Percentiles rank a stretch among this genome's conserved stretches.
These are phyloP conservation scores for Volucella inflata DNA, from an alignment of 2,888 invertebrate genomes.

Conservation along the genomic window DNA sequence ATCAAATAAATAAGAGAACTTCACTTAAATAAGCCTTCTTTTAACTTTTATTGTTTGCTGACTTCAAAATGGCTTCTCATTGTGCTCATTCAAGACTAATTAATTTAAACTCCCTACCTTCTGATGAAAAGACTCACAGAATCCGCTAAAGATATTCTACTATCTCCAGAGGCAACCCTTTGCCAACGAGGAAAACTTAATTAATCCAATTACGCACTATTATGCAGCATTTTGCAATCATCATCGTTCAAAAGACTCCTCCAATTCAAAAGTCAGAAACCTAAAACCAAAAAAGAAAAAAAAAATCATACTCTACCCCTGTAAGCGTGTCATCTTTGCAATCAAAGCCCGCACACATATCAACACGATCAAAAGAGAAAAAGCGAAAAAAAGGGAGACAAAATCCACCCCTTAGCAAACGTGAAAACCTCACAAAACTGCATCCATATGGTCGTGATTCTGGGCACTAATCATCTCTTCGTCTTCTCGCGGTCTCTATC, in stretches of 20 bases:
- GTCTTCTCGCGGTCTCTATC: slow-evolving; percentile 46
- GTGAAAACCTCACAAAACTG: slow-evolving; percentile 56
- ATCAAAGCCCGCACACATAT: slow-evolving; percentile 32
- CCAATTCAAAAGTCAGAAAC: background rate
- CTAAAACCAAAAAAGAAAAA: slow-evolving; percentile 11
- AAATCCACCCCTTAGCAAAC: slow-evolving; percentile 12
- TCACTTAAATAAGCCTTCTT: too few species aligned
- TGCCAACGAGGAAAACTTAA: slow-evolving; percentile 50
- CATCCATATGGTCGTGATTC: slow-evolving; percentile 64
- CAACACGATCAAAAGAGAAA: slow-evolving; percentile 39
- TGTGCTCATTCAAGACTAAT: slow-evolving; percentile 64
- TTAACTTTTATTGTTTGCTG: slow-evolving; percentile 42
- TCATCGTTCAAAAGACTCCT: slow-evolving; percentile 11
- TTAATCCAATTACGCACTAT: slow-evolving; percentile 72
- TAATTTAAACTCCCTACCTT: slow-evolving; percentile 46
- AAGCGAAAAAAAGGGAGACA: background rate
- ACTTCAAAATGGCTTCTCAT: slow-evolving; percentile 57
- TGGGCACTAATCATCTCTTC: slow-evolving; percentile 70
- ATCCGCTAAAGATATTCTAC: too few species aligned
- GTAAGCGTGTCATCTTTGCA: slow-evolving; percentile 57
- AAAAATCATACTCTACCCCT: slow-evolving; percentile 40
- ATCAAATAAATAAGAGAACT: too few species aligned
- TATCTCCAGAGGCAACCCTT: slow-evolving; percentile 16
- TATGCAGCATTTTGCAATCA: slow-evolving; percentile 35
- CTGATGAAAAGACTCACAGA: slow-evolving; percentile 1